Evolutionary conservation across 2,797 vertebrate species (phyloP), one percentile per base, ranked within the genome.

Genomic region (Typhlichthys eigenmanni): DNA sequence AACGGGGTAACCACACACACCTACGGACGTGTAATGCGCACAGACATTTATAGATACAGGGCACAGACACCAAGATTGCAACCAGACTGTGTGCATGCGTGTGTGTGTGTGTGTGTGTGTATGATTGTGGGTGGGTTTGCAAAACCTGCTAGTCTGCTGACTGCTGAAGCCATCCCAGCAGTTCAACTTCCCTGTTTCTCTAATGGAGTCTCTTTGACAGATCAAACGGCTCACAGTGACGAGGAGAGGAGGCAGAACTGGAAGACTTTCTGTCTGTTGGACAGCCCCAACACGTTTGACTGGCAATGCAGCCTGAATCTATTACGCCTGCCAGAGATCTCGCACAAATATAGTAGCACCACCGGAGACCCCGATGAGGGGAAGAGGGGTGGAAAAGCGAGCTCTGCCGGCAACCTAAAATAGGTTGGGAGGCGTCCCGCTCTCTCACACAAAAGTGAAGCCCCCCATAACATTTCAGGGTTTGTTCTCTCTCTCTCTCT

Each of bases 261-360:
- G 90, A 90, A 87, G 81, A 85, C 85, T 80, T 88, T 88, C 88
- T 87, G 88, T 88, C 87, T 89, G 88, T 87, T 86, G 89, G 88
- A 90, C 89, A 87, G 82, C 84, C 80, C 77, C 19, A 90, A 88
- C 88, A 88, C 83, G 80, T 89, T 87, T 87, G 89, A 90, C 85
- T 88, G 88, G 89, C 85, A 88, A 90, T 65, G 60, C 81, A 80
- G 87, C 75, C 84, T 86, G 84, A 13, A 77, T 83, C 76, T 69
- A 29, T 78, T 85, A 81, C 79, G 76, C 82, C 49, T 54, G 81
- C 83, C 81, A 19, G 72, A 85, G 79, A 85, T 86, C 83, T 75
- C 88, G 84, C 81, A 84, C 86, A 83, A 88, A 91, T 89, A 86
- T 86, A 91, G 89, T 85, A 88, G 82, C 77, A 64, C 86, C 85